Evolutionary conservation across 2,113 vertebrate species (phyloP).

Genomic region (Catharus bicknelli): DNA sequence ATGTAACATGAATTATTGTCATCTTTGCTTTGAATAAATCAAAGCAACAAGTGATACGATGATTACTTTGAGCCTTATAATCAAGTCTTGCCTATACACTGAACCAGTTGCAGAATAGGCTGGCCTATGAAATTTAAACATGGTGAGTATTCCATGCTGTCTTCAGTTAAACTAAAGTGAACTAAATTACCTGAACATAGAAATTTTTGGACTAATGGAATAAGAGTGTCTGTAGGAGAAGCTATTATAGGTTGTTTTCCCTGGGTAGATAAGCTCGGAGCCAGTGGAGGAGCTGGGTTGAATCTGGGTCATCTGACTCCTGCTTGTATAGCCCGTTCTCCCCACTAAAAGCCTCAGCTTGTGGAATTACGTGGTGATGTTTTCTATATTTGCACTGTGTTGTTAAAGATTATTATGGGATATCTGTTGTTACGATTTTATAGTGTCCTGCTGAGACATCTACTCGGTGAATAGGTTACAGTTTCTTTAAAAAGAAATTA

Average conservation of each 20-base stretch:
- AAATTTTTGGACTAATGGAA: constrained; percentile 25
- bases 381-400: neutral
- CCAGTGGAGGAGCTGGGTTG: neutral
- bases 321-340: neutral
- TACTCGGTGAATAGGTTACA: neutral
- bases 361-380: neutral
- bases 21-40: neutral
- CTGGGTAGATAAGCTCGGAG: constrained; percentile 17
- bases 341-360: neutral
- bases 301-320: constrained; percentile 43
- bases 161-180: constrained; percentile 21
- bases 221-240: constrained; percentile 33
- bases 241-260: constrained; percentile 41
- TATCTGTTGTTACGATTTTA: constrained; percentile 22
- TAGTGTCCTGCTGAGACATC: neutral
- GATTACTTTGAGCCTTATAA: neutral
- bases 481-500: neutral
- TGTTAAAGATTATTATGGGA: constrained; percentile 27
- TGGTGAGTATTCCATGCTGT: neutral
- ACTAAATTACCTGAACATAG: neutral
- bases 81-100: neutral
- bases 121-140: neutral
- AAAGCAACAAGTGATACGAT: neutral
- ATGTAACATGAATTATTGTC: neutral
- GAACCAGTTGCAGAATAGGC: constrained; percentile 10